Base-by-base conservation (phyloP, 2,797 vertebrate species). In the Leontocebus nigricollis region DNA sequence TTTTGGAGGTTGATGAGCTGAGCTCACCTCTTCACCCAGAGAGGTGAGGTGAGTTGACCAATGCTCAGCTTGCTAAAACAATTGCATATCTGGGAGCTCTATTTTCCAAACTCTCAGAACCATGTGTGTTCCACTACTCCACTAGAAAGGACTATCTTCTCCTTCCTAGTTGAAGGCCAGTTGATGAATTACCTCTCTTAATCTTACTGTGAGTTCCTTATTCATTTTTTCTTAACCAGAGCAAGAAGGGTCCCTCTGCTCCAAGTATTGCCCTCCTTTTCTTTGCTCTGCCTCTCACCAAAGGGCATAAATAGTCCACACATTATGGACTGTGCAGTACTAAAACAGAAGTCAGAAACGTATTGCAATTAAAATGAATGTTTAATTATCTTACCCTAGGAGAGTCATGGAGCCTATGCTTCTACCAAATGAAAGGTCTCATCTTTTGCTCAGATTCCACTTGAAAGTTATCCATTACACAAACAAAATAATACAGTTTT, bases 1-100 rank as follows among this genome's bases (percentile, higher is more conserved):
- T n/a, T 86, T 82, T 39, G 89, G 55, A 91, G 22, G 73, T 84
- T 88, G 75, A 79, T 80, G 30, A 89, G n/a, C 15, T 73, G 41
- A 94, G 44, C 5, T 95, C 48, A 72, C 46, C 64, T 67, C 64
- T 41, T 52, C 11, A 27, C 30, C 61, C 44, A 50, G 24, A 84
- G 48, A 95, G 55, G 15, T 33, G 12, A 87, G 44, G 12, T 87
- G 15, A 77, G 50, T 70, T 88, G 57, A 17, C 24, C 64, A 48
- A 1, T 27, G 6, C 39, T 61, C 15, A 39, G 20, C 30, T 90
- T 75, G 50, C 50, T 48, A 50, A 57, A 57, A 13, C 36, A 57
- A 41, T 12, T 17, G 26, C 10, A 9, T 24, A 5, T 13, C 39
- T 19, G 52, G 44, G 57, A 80, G 36, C 4, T 2, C 3, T 59